phyloP scores from a whole-genome alignment of 2,797 vertebrate species.

The Premnoplex brunnescens region DNA sequence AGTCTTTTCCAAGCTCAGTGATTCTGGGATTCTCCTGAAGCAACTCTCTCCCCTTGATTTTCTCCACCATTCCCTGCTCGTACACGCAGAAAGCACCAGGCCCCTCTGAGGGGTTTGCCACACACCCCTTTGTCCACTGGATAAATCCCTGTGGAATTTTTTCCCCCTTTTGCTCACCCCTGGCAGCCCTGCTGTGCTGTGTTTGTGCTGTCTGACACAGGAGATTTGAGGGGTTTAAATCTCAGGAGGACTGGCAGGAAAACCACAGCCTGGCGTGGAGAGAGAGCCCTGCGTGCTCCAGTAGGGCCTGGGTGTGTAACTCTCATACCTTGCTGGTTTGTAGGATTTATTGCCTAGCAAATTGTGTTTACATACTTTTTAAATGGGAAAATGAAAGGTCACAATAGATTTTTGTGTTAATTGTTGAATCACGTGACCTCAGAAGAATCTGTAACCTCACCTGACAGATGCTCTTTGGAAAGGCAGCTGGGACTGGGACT shows the following conservation, averaged over 20 bases:
- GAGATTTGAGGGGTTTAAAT: accelerated
- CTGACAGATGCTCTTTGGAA: background rate
- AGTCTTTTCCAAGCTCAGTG: background rate
- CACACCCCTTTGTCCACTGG: background rate
- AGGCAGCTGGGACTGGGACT: background rate
- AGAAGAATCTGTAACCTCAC: background rate
- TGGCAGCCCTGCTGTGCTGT: background rate
- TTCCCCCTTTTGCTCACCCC: background rate
- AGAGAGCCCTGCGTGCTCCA: background rate
- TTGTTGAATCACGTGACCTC: background rate
- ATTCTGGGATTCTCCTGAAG: background rate
- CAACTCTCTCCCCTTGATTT: background rate
- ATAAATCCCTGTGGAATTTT: background rate
- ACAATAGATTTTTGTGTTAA: background rate
- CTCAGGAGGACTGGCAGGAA: background rate
- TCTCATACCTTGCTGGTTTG: background rate
- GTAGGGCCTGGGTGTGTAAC: background rate
- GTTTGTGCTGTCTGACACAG: background rate
- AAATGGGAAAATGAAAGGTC: background rate
- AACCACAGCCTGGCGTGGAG: background rate
- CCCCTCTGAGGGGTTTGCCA: accelerated
- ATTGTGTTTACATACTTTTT: background rate
- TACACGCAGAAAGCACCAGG: background rate
- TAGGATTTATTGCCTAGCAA: background rate
- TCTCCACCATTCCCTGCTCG: accelerated